Evolutionary conservation across 1,140 invertebrate genomes (phyloP).

Genomic region (Dendrolimus kikuchii): DNA sequence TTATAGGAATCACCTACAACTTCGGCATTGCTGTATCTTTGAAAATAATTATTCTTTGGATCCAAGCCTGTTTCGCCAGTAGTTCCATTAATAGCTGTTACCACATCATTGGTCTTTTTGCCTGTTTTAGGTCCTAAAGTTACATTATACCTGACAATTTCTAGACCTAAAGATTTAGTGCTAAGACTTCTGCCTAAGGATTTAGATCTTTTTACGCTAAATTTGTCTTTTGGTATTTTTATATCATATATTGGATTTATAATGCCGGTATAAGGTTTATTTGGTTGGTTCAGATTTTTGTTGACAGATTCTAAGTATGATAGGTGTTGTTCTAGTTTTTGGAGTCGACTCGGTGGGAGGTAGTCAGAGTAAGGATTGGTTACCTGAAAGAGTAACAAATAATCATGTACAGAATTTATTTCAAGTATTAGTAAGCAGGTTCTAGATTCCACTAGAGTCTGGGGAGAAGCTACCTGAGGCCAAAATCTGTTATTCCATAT

Average conservation of each 20-base stretch:
- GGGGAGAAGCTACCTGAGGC: no score
- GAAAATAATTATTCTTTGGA: constrained; percentile 39
- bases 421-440: no score
- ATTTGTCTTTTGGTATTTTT: constrained; percentile 50
- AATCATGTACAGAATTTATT: background rate
- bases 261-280: constrained; percentile 38
- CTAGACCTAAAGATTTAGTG: constrained; percentile 32
- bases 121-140: constrained; percentile 38
- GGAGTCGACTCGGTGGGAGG: constrained; percentile 31
- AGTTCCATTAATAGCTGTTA: constrained; percentile 39
- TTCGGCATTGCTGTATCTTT: constrained; percentile 29
- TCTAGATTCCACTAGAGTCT: no score
- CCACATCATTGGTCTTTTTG: constrained; percentile 52
- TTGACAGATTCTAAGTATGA: constrained; percentile 14
- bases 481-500: no score
- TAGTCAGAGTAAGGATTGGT: constrained; percentile 28
- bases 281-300: constrained; percentile 12
- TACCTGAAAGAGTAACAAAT: constrained; percentile 21
- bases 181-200: constrained; percentile 50
- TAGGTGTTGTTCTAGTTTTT: constrained; percentile 24
- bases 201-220: constrained; percentile 51
- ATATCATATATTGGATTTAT: constrained; percentile 56
- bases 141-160: constrained; percentile 44
- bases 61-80: constrained; percentile 45
- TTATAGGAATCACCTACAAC: constrained; percentile 53